Evolutionary conservation across 2,113 vertebrate species (phyloP).

Genomic region (Atractosteus spatula): DNA sequence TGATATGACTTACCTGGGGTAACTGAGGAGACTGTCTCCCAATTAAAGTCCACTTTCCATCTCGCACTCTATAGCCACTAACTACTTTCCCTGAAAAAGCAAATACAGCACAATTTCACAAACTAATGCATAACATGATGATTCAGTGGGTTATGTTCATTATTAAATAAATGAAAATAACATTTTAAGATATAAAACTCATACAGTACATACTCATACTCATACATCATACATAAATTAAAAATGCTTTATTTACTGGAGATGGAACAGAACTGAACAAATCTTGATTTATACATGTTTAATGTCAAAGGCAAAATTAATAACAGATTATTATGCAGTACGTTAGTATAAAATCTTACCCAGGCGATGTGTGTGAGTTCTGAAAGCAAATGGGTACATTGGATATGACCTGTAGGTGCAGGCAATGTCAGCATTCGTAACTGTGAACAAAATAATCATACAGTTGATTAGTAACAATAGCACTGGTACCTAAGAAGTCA

Average conservation of each 20-base stretch:
- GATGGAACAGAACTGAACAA: no score
- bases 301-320: neutral
- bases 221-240: neutral
- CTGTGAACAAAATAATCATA: slow-evolving; percentile 55
- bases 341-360: slow-evolving; percentile 64
- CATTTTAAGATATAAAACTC: no score
- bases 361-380: slow-evolving; percentile 90
- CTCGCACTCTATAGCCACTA: slow-evolving; percentile 89
- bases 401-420: slow-evolving; percentile 82
- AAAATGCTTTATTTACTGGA: no score
- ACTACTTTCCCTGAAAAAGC: slow-evolving; percentile 85
- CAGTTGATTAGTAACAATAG: slow-evolving; percentile 22
- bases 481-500: no score
- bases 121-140: neutral
- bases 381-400: slow-evolving; percentile 93
- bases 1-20: slow-evolving; percentile 75
- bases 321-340: neutral
- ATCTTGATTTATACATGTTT: no score
- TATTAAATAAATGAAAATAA: neutral
- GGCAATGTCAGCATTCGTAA: slow-evolving; percentile 86
- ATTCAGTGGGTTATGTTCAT: neutral
- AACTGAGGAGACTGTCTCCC: slow-evolving; percentile 92
- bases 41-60: slow-evolving; percentile 85
- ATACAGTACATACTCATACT: no score
- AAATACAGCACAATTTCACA: slow-evolving; percentile 4